Base-by-base conservation (phyloP, 2,113 vertebrate species). In the Lasiurus borealis region DNA sequence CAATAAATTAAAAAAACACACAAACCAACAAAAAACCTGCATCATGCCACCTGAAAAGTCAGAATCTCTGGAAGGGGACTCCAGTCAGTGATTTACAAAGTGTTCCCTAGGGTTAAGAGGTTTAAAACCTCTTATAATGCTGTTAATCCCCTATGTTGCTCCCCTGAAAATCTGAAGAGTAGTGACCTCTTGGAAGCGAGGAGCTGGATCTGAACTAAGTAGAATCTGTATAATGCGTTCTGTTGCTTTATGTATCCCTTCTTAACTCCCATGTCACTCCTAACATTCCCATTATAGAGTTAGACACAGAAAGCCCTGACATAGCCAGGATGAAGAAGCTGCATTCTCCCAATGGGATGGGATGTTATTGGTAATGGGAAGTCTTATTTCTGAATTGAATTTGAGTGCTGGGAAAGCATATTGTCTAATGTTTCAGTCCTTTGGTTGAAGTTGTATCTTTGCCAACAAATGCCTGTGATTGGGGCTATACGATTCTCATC, bases 331-430 rank as follows among this genome's bases (percentile, higher is more conserved):
- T 85, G 57, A 84, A 92, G 85, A 95, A 75, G 48, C 64, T 36
- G 68, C 29, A 13, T n/a, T 62, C 66, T 85, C 85, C 88, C 76
- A 3, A 8, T 73, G 83, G 94, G 68, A 87, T 54, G 34, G 16
- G n/a, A 82, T 86, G 64, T 72, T 95, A 91, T 87, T 93, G 92
- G 75, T 82, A 96, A 95, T 91, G 90, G 87, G 54, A 76, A 73
- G 71, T 69, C 84, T 96, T 64, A 92, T 94, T 96, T 96, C 81
- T 88, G 94, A 95, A 96, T 84, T 96, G 94, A 90, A 92, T 91
- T 57, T 84, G 75, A 95, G 91, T 95, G 93, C 96, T 95, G 88
- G 96, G 88, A 93, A 94, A 88, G 71, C 77, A 52, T 46, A 78
- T 50, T 66, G 73, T 83, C 93, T 97, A 93, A 93, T 80, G 52